Evolutionary conservation across 2,113 vertebrate genomes (phyloP), one percentile per base, ranked within the genome.

Genomic region (Rhabdornis inornatus): DNA sequence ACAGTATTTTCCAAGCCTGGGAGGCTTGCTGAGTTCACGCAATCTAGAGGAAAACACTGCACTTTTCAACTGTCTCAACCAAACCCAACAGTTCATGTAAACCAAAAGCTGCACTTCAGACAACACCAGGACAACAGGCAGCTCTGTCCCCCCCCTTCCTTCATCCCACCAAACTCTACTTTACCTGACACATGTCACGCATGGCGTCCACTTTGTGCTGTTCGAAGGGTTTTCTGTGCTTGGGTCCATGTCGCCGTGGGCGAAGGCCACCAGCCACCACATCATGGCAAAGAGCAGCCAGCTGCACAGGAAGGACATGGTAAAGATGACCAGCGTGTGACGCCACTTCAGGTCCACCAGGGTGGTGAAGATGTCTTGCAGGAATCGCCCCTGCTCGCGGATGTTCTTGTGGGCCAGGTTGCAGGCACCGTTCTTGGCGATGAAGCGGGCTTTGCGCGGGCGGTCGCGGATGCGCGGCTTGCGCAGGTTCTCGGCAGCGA

Each of bases 341-440:
- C 99, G 99, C 99, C 99, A 99, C 66, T 99, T 99, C 18, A 99
- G 98, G 97, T 99, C 99, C 92, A 99, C 99, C 94, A 99, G 96
- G 70, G 99, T 99, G 95, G 99, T 99, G 98, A 99, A 99, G 33
- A 99, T 99, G 95, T 99, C 99, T 95, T 99, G 99, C 65, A 99
- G 97, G 97, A 99, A 99, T 13, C 99, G 96, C 9, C 99, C 99
- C 95, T 99, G 99, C 96, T 99, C 99, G 0, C 99, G 99, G 96
- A 99, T 99, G 97, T 99, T 99, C 97, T 99, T 99, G 97, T 99
- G 99, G 13, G 99, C 99, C 97, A 99, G 88, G 97, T 99, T 99
- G 97, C 99, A 99, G 0, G 99, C 98, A n/a, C 99, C 99, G 5
- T 98, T 99, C 92, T 99, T 99, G 97, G 99, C 99, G 24, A 99